These are phyloP conservation scores for Patella vulgata DNA, from an alignment of 1,140 invertebrate genomes.

Conservation along the genomic window DNA sequence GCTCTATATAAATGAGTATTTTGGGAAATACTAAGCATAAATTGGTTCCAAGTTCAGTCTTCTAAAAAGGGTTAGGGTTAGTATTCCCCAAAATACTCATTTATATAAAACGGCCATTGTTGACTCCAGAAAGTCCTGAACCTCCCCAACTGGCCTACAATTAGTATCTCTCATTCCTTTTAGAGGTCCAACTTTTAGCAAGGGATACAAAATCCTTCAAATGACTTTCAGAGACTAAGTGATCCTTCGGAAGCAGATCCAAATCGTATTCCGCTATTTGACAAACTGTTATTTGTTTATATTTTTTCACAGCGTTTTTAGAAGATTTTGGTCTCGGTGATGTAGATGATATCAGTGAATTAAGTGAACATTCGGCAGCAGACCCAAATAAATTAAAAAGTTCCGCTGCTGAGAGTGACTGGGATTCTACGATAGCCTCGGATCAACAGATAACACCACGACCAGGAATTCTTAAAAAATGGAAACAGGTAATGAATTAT, in stretches of 20 bases:
- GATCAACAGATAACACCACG: constrained; percentile 17
- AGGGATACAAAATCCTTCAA: too few relatives aligned
- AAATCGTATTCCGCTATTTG: background rate
- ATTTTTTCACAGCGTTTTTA: constrained; percentile 42
- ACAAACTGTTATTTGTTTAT: background rate
- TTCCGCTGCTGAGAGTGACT: constrained; percentile 29
- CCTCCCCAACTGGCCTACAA: too few relatives aligned
- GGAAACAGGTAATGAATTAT: constrained; percentile 16
- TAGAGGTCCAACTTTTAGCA: too few relatives aligned
- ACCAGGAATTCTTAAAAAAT: constrained; percentile 35
- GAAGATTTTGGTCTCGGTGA: constrained; percentile 46
- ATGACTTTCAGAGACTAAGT: too few relatives aligned
- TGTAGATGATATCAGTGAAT: constrained; percentile 42
- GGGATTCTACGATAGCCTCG: constrained; percentile 35
- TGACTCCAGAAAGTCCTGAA: too few relatives aligned
- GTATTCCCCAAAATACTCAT: too few relatives aligned
- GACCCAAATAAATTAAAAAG: background rate
- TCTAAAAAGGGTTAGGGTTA: too few relatives aligned
- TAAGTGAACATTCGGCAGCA: constrained; percentile 1
- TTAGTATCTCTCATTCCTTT: too few relatives aligned
- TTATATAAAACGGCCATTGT: too few relatives aligned
- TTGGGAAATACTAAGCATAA: too few relatives aligned
- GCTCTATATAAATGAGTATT: too few relatives aligned
- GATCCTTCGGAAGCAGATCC: background rate
- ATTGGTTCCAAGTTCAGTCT: too few relatives aligned